Evolutionary conservation across 1,140 invertebrate species (phyloP), one percentile per base, ranked within the genome.

Genomic region (Aphelenchoides besseyi): DNA sequence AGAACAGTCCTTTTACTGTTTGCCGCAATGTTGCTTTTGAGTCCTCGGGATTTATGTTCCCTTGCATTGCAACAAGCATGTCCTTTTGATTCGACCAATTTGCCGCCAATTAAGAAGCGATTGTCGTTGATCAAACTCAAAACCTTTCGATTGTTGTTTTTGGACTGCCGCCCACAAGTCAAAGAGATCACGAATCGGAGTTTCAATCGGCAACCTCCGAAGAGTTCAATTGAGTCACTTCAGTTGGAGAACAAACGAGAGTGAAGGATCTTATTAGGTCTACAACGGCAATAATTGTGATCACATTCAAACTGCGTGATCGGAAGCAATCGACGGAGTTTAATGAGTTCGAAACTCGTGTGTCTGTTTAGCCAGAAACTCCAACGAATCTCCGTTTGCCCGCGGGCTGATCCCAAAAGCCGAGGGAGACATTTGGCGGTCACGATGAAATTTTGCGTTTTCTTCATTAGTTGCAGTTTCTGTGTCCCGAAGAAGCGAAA

Each of bases 391-490:
- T 23, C 41, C 41, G 23, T 48, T 48, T 23, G 41, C 41, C 41
- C 23, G 41, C 41, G 41, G 41, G 41, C 41, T 12, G 12, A 12
- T 23, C 12, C 41, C 41, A 23, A 48, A 16, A 12, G 41, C 12
- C 41, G 12, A 23, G 41, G 41, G 41, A 23, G 41, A 48, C 41
- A 48, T 48, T 48, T 48, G 41, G 41, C 41, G 12, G 41, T 48
- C 41, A 23, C 12, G 41, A n/a, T n/a, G n/a, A n/a, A n/a, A n/a
- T n/a, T n/a, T 48, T 48, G 41, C 41, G 41, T 48, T 23, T 12
- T 48, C 41, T 48, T 48, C 41, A 48, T 48, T 48, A 48, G 41
- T 48, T 23, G 41, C 41, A 48, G 41, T 48, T 48, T n/a, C n/a
- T n/a, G n/a, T n/a, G n/a, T n/a, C n/a, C n/a, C n/a, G n/a, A n/a